Percentiles rank a stretch among this genome's conserved stretches.
Conservation (phyloP, 2,113 vertebrate genomes). For the Ovis aries region DNA sequence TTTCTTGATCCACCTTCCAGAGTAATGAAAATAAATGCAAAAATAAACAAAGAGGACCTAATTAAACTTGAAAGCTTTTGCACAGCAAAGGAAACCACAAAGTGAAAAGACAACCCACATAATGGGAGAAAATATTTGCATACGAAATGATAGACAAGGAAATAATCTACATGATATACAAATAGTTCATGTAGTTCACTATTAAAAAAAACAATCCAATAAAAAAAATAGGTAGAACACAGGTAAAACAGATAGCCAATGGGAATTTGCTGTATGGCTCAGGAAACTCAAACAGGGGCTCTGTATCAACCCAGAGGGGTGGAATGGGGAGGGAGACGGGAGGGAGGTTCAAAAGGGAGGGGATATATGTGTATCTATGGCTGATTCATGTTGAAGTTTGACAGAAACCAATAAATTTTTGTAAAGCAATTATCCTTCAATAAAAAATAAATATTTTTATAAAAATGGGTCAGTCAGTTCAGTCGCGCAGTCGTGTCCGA, state of each 20-base stretch:
- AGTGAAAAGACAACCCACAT: neutral
- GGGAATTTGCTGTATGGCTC: neutral
- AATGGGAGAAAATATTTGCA: neutral
- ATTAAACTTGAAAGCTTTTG: neutral
- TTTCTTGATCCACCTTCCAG: neutral
- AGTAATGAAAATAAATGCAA: neutral
- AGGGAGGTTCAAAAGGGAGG: neutral
- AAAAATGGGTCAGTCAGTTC: neutral
- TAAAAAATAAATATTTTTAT: neutral
- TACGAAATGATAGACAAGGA: neutral
- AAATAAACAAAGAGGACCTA: neutral
- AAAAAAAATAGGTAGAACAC: neutral
- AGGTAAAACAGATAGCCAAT: neutral
- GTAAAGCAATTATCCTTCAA: neutral
- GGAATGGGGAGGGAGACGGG: neutral
- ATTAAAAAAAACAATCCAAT: neutral
- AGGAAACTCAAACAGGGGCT: neutral
- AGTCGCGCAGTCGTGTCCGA: accelerated
- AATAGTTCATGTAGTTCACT: neutral
- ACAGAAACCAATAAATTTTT: neutral
- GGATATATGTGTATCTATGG: neutral
- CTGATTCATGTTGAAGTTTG: neutral
- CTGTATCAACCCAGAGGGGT: neutral
- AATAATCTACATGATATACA: neutral
- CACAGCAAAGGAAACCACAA: neutral